Percentiles rank a stretch among this genome's conserved stretches.
phyloP scores from a whole-genome alignment of 2,888 invertebrate genomes.

The Imbricaverruca yamaguchii region DNA sequence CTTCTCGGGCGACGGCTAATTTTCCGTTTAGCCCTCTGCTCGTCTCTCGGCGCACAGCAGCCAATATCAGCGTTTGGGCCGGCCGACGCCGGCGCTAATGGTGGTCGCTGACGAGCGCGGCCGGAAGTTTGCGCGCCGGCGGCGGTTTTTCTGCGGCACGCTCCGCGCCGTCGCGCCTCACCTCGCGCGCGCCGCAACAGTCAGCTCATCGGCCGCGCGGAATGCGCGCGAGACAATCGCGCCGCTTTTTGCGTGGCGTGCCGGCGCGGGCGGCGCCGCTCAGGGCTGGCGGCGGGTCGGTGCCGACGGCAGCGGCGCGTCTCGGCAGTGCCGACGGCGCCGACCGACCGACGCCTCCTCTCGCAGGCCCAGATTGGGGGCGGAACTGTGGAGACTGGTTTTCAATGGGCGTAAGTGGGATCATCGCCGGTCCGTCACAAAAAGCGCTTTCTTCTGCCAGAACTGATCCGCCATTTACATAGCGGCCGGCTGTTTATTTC shows the following conservation, averaged over 20 bases:
- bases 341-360: neutral
- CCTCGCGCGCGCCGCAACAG: neutral
- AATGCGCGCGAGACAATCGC: constrained; percentile 8
- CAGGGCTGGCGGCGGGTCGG: neutral
- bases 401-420: constrained; percentile 13
- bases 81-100: neutral
- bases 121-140: constrained; percentile 4
- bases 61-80: neutral
- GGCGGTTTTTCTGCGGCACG: neutral
- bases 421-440: neutral
- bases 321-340: neutral
- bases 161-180: neutral
- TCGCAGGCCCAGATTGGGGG: neutral
- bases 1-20: neutral
- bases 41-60: neutral
- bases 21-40: neutral
- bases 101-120: neutral
- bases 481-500: constrained; percentile 9
- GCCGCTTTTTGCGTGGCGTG: neutral
- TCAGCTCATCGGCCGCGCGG: neutral
- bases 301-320: neutral
- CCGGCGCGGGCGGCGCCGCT: neutral
- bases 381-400: neutral
- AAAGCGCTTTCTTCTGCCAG: constrained; percentile 12
- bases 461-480: constrained; percentile 17